A percentile compares a stretch with the other conserved stretches of the same genome.
Conservation (phyloP, 2,888 invertebrate species). For the Calameuta idolon region DNA sequence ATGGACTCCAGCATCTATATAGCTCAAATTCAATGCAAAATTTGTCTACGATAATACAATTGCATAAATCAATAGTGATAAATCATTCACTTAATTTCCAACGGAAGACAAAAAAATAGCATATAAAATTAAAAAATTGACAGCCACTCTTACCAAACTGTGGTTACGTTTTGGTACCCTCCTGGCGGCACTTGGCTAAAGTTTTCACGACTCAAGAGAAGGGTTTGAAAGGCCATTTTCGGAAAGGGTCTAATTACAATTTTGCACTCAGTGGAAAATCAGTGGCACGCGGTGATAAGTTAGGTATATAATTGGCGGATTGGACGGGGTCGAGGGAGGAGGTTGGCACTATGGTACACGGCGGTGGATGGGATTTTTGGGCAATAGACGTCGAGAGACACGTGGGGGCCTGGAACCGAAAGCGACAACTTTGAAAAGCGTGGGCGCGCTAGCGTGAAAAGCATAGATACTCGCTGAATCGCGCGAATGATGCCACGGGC, state of each 20-base stretch:
- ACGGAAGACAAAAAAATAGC: neutral
- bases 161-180: slow-evolving; percentile 15
- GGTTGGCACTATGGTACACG: neutral
- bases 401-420: neutral
- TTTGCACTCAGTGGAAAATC: slow-evolving; percentile 38
- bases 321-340: no score
- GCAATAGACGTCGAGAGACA: neutral
- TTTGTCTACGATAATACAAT: neutral
- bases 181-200: slow-evolving; percentile 26
- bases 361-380: neutral
- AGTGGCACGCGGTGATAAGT: slow-evolving; percentile 16
- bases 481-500: neutral
- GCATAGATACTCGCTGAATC: neutral
- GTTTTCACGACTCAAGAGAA: slow-evolving; percentile 24
- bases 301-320: neutral
- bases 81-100: neutral
- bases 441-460: neutral
- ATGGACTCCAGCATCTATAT: neutral
- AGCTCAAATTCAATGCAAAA: neutral
- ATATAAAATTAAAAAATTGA: neutral
- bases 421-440: slow-evolving; percentile 7
- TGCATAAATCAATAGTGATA: neutral
- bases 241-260: slow-evolving; percentile 40
- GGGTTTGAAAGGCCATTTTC: slow-evolving; percentile 6
- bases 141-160: neutral